A percentile compares a stretch with the other conserved stretches of the same genome.
These are phyloP conservation scores for Eurystomus gularis DNA, from an alignment of 2,113 vertebrate genomes.

Conservation along the genomic window DNA sequence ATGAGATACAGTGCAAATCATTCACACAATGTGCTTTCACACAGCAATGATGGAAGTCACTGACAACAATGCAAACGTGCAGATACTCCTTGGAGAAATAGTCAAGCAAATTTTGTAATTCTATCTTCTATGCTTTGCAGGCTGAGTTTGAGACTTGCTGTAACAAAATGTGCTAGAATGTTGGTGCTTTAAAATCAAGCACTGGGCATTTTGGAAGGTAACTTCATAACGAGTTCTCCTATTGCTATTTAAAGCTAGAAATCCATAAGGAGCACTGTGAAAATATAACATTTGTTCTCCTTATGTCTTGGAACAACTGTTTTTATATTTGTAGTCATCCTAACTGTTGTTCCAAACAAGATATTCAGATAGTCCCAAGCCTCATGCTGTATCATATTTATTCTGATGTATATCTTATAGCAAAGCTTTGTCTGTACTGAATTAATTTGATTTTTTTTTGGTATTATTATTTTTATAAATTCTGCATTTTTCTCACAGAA, in stretches of 20 bases:
- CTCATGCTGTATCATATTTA: slow-evolving; percentile 37
- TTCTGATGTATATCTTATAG: slow-evolving; percentile 38
- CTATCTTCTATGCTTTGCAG: slow-evolving; percentile 4
- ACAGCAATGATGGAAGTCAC: slow-evolving; percentile 43
- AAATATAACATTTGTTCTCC: slow-evolving; percentile 46
- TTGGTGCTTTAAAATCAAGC: slow-evolving; percentile 52
- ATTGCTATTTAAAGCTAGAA: slow-evolving; percentile 65
- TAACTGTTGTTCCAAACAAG: slow-evolving; percentile 50
- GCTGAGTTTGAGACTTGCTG: slow-evolving; percentile 17
- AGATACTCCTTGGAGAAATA: slow-evolving; percentile 43
- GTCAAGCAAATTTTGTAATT: slow-evolving; percentile 34
- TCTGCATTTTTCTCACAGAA: slow-evolving; percentile 37
- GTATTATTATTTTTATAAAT: slow-evolving; percentile 4
- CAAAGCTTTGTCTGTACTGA: slow-evolving; percentile 4
- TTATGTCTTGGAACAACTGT: slow-evolving; percentile 39
- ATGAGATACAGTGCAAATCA: slow-evolving; percentile 61
- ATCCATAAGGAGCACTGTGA: slow-evolving; percentile 40
- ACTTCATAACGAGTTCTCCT: slow-evolving; percentile 28
- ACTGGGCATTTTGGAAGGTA: slow-evolving; percentile 16
- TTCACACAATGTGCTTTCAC: slow-evolving; percentile 51
- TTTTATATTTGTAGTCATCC: slow-evolving; percentile 43
- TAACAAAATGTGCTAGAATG: slow-evolving; percentile 13
- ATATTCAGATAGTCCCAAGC: slow-evolving; percentile 16
- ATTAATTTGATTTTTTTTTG: slow-evolving; percentile 6
- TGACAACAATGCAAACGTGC: slow-evolving; percentile 50